Conservation (phyloP, 2,113 vertebrate species). For the Paratilapia polleni region DNA sequence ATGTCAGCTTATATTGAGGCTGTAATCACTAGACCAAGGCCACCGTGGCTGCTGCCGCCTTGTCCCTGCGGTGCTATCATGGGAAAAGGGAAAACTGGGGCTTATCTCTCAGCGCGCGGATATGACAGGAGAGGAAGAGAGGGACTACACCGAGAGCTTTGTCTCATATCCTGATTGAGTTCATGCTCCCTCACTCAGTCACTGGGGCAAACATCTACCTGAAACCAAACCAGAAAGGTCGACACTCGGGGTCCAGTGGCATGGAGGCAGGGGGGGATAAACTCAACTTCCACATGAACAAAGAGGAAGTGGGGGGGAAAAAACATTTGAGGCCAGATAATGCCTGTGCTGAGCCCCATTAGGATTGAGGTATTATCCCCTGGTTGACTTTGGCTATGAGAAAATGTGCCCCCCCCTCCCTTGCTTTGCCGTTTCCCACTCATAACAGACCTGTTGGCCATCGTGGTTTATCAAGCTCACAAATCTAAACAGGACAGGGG, state of each 20-base stretch:
- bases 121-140: conserved; percentile 61
- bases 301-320: conserved; percentile 70
- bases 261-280: conserved; percentile 29
- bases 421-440: conserved; percentile 76
- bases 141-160: conserved; percentile 46
- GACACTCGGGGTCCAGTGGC: neutral
- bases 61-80: conserved; percentile 51
- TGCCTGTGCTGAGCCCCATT: conserved; percentile 78
- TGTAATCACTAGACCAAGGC: conserved; percentile 59
- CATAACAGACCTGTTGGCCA: conserved; percentile 82
- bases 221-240: conserved; percentile 61
- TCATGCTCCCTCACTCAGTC: conserved; percentile 41
- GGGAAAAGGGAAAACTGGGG: conserved; percentile 57
- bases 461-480: conserved; percentile 79
- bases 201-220: conserved; percentile 56
- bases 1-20: conserved; percentile 46
- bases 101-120: conserved; percentile 57
- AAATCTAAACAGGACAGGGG: conserved; percentile 81
- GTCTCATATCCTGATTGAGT: conserved; percentile 54
- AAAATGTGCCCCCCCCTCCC: conserved; percentile 58
- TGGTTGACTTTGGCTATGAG: conserved; percentile 80
- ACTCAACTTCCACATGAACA: conserved; percentile 73
- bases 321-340: conserved; percentile 74
- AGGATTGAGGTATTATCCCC: conserved; percentile 79
- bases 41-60: conserved; percentile 23